Evolutionary conservation across 1,140 invertebrate genomes (phyloP), one percentile per base, ranked within the genome.

Genomic region (Drosophila varians): DNA sequence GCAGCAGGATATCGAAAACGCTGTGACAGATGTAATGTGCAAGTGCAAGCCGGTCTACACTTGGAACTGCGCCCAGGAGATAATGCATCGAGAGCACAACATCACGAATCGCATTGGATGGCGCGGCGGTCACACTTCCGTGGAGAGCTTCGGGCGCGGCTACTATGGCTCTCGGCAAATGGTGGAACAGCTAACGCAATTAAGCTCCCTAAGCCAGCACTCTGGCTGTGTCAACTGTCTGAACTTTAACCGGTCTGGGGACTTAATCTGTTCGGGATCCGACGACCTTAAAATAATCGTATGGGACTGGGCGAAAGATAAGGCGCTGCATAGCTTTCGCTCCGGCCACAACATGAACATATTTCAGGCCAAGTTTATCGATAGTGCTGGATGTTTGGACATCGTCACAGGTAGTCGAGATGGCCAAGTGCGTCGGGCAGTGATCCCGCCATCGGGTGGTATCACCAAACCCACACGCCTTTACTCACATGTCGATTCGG

Each of bases 171-270:
- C 97, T 16, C 92, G 97, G 19, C 94, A 96, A 82, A 94, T 94
- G 71, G 96, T 97, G 5, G 94, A 98, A 91, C 94, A 96, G 65
- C 92, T 99, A 77, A 94, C 97, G 87, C 92, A 97, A 25, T 94
- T 95, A 91, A 94, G 95, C 72, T 94, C 95, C 89, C 92, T 99
- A 78, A 94, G 95, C 26, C 94, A 94, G 68, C 97, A 99, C 92
- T 92, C 92, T 79, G 97, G 97, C 38, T 98, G 98, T 93, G 97
- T 99, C 7, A 99, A 99, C 93, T 95, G 96, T 42, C 93, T 99
- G 34, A 95, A 97, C 92, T 99, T 99, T 91, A 98, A 98, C 92
- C 93, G 94, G 47, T 92, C 94, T 89, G 94, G 94, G 78, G 77
- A 91, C 34, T 9, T 90, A 8, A 40, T 91, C 4, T 90, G 87